These are phyloP conservation scores for Syrrhaptes paradoxus DNA, from an alignment of 2,113 vertebrate genomes.

Conservation along the genomic window DNA sequence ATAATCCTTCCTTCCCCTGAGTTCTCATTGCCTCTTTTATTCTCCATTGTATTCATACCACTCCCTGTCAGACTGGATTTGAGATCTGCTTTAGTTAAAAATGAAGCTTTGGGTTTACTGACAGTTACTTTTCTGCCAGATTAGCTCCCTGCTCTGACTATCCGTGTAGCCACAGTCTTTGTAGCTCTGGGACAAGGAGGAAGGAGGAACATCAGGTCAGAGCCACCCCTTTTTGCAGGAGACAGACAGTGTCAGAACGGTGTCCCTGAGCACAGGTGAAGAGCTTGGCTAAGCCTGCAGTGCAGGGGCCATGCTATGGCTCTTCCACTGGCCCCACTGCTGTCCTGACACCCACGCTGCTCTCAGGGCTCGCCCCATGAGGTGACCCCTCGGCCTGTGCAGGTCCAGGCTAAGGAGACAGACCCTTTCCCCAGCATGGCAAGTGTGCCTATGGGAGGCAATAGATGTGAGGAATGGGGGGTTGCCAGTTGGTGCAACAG, in stretches of 20 bases:
- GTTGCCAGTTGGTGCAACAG: fast-evolving
- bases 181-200: too few species aligned
- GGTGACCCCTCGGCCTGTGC: fast-evolving
- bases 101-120: background rate
- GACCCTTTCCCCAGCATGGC: fast-evolving
- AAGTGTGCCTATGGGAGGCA: background rate
- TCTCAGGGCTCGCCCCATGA: fast-evolving
- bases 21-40: background rate
- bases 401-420: background rate
- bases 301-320: background rate
- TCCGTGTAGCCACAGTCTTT: background rate
- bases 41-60: background rate
- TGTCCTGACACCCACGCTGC: fast-evolving
- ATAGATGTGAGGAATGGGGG: fast-evolving
- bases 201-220: background rate
- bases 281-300: fast-evolving
- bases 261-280: fast-evolving
- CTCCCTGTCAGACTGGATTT: background rate
- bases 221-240: background rate
- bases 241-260: fast-evolving
- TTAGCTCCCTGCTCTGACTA: background rate
- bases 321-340: background rate
- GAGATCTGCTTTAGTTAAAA: background rate
- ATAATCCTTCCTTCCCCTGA: background rate
- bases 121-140: background rate